phyloP scores from a whole-genome alignment of 2,888 invertebrate genomes.

The Xylota segnis region DNA sequence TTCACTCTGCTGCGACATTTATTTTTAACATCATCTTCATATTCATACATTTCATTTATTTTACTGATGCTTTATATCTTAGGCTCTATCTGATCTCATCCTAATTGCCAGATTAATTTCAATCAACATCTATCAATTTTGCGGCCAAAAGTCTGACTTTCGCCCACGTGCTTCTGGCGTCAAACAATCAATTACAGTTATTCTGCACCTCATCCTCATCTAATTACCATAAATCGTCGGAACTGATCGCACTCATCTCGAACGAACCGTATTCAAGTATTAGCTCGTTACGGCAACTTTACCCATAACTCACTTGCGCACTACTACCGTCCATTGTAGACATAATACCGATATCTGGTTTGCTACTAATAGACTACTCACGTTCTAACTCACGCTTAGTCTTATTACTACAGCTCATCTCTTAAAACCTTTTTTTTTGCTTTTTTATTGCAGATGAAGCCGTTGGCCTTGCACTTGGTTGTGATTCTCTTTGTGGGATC shows the following conservation, averaged over 20 bases:
- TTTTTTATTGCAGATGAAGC: conserved; percentile 81
- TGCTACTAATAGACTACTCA: conserved; percentile 17
- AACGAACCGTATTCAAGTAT: conserved; percentile 13
- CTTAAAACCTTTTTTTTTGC: conserved; percentile 19
- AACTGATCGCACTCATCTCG: conserved; percentile 22
- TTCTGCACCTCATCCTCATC: conserved; percentile 5
- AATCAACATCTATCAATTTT: not conserved
- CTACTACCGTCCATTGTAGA: not conserved
- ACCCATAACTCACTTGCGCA: conserved; percentile 32
- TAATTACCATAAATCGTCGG: conserved; percentile 34
- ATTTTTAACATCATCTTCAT: too few species aligned
- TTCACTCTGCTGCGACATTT: too few species aligned
- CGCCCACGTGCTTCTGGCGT: not conserved
- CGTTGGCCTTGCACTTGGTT: conserved; percentile 84
- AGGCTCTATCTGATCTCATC: too few species aligned
- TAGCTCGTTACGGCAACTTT: not conserved
- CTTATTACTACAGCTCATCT: conserved; percentile 22
- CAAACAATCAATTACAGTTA: conserved; percentile 12
- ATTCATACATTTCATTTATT: too few species aligned
- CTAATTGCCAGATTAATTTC: not conserved
- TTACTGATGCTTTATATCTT: too few species aligned
- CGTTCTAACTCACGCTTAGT: conserved; percentile 41
- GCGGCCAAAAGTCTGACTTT: not conserved
- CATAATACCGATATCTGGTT: conserved; percentile 17
- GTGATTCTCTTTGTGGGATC: conserved; percentile 80